These are phyloP conservation scores for Pseudanteris insignis DNA, from an alignment of 2,888 invertebrate genomes.

Conservation along the genomic window DNA sequence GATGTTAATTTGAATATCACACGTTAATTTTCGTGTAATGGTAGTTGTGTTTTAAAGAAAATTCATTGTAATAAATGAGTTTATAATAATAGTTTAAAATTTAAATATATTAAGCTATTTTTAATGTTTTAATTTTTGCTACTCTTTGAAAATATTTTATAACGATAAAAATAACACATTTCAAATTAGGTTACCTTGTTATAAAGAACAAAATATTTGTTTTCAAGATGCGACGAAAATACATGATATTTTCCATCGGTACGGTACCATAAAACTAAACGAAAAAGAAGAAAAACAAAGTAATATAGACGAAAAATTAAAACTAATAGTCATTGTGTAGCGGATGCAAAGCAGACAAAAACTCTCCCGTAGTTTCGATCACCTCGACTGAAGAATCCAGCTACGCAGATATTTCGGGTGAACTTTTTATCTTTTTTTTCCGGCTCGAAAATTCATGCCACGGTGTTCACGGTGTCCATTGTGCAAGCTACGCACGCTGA, in stretches of 20 bases:
- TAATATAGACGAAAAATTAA: conserved; percentile 8
- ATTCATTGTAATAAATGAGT: too few relatives aligned
- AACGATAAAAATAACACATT: too few relatives aligned
- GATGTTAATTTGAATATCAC: too few relatives aligned
- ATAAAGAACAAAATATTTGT: too few relatives aligned
- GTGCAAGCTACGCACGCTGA: conserved; percentile 51
- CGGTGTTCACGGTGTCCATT: conserved; percentile 49
- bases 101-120: too few relatives aligned
- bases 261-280: conserved; percentile 7
- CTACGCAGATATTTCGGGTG: conserved; percentile 11
- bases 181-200: too few relatives aligned
- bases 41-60: too few relatives aligned
- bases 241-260: conserved; percentile 7
- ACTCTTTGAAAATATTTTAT: too few relatives aligned
- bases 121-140: too few relatives aligned
- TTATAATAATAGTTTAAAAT: too few relatives aligned
- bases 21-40: too few relatives aligned
- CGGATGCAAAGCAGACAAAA: background rate
- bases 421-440: conserved; percentile 17
- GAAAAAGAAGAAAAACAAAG: too few relatives aligned
- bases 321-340: conserved; percentile 10
- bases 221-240: conserved; percentile 5
- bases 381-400: background rate
- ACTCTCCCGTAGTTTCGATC: conserved; percentile 6
- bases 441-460: conserved; percentile 36